These are phyloP conservation scores for Lasioglossum lativentre DNA, from an alignment of 2,888 invertebrate species.

Conservation along the genomic window DNA sequence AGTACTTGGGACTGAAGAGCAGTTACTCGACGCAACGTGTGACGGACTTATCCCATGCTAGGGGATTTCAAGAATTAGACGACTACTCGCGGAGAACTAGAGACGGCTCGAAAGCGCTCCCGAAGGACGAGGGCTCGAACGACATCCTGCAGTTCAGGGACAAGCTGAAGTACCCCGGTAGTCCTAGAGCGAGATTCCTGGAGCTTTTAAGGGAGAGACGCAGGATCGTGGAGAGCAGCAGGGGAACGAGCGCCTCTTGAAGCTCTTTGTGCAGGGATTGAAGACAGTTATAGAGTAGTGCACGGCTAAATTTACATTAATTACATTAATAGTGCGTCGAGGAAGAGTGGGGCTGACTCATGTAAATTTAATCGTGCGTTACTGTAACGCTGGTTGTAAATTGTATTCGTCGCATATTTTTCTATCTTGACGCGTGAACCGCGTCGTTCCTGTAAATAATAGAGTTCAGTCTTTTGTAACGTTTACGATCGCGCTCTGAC, in stretches of 20 bases:
- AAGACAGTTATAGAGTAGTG: background rate
- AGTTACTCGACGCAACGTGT: constrained; percentile 12
- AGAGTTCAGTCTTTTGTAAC: constrained; percentile 50
- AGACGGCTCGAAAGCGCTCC: constrained; percentile 19
- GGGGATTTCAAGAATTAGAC: constrained; percentile 33
- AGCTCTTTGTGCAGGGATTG: background rate
- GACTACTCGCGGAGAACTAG: constrained; percentile 46
- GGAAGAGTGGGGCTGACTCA: too few relatives aligned
- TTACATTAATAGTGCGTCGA: too few relatives aligned
- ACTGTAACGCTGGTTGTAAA: constrained; percentile 12
- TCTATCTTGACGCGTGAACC: constrained; percentile 42
- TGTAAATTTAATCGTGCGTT: background rate
- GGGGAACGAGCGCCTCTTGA: constrained; percentile 64
- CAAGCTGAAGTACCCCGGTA: constrained; percentile 75
- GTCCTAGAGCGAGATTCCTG: constrained; percentile 78
- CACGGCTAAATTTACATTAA: background rate
- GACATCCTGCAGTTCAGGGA: constrained; percentile 61
- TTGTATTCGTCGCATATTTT: constrained; percentile 48
- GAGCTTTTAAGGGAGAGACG: constrained; percentile 77
- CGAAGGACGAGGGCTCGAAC: constrained; percentile 62
- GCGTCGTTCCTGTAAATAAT: constrained; percentile 47
- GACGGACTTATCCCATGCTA: background rate
- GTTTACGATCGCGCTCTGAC: constrained; percentile 29
- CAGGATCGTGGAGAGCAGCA: constrained; percentile 76
- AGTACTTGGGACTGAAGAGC: background rate